Evolutionary conservation across 1,140 invertebrate genomes (phyloP).

Genomic region (Nasonia vitripennis): DNA sequence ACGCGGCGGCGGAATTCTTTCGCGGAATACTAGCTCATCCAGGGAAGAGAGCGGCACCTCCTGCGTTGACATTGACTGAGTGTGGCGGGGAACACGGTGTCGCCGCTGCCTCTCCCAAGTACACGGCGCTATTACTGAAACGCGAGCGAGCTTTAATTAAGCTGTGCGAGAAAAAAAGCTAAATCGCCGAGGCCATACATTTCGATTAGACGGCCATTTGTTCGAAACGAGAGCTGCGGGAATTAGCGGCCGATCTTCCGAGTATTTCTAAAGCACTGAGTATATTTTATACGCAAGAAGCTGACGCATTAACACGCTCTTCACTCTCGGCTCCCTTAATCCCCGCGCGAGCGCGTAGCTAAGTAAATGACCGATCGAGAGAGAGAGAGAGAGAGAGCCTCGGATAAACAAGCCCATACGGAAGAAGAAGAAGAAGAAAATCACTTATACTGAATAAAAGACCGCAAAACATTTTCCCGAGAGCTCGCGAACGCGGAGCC

Average conservation of each 20-base stretch:
- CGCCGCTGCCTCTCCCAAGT: neutral
- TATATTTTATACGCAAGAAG: too few species aligned
- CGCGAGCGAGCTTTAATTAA: conserved; percentile 25
- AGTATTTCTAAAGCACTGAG: too few species aligned
- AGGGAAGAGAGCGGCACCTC: neutral
- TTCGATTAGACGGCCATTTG: neutral
- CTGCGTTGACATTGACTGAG: conserved; percentile 22
- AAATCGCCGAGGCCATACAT: neutral
- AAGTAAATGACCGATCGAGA: conserved; percentile 18
- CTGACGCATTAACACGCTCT: too few species aligned
- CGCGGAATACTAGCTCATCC: neutral
- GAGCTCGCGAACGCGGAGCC: too few species aligned
- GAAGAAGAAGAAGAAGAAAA: conserved; percentile 8
- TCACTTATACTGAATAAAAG: conserved; percentile 44
- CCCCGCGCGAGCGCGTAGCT: neutral
- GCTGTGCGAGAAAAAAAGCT: neutral
- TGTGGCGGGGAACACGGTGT: neutral
- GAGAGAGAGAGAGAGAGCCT: neutral
- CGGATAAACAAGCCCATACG: neutral
- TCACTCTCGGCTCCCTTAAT: neutral
- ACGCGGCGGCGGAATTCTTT: neutral
- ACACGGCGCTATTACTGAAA: neutral
- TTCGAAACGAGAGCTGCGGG: neutral
- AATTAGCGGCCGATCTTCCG: too few species aligned
- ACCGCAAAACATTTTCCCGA: conserved; percentile 1